phyloP scores from a whole-genome alignment of 2,888 invertebrate species.

The Aleiodes leptofemur region DNA sequence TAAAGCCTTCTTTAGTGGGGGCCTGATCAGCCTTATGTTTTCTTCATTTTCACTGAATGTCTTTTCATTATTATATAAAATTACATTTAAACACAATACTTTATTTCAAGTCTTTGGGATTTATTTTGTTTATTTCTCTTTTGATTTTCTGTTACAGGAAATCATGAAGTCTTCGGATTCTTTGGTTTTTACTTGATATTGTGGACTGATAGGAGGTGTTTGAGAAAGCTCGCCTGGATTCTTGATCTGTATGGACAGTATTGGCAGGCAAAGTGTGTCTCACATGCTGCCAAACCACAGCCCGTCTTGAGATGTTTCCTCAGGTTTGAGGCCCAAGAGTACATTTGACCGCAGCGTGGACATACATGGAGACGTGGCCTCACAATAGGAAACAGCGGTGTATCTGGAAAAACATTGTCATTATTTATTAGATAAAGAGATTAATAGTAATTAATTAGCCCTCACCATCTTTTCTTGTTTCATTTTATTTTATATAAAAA shows the following conservation, averaged over 20 bases:
- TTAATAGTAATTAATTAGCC: constrained; percentile 27
- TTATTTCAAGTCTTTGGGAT: not conserved
- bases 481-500: not conserved
- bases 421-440: constrained; percentile 44
- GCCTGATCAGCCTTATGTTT: constrained; percentile 22
- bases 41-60: not conserved
- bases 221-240: constrained; percentile 73
- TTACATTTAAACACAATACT: constrained; percentile 37
- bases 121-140: too few relatives aligned
- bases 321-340: constrained; percentile 74
- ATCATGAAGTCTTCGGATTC: constrained; percentile 45
- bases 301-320: constrained; percentile 74
- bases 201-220: constrained; percentile 73
- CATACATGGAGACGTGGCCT: constrained; percentile 72
- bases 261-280: constrained; percentile 75
- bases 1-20: constrained; percentile 35
- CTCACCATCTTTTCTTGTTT: constrained; percentile 7
- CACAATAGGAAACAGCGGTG: constrained; percentile 72
- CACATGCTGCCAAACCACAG: constrained; percentile 73
- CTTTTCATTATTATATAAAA: constrained; percentile 23
- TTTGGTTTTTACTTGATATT: constrained; percentile 69
- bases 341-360: constrained; percentile 74
- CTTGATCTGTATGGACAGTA: constrained; percentile 75
- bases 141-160: too few relatives aligned
- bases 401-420: constrained; percentile 66